These are phyloP conservation scores for Taphrorychus bicolor DNA, from an alignment of 2,888 invertebrate species.

Conservation along the genomic window DNA sequence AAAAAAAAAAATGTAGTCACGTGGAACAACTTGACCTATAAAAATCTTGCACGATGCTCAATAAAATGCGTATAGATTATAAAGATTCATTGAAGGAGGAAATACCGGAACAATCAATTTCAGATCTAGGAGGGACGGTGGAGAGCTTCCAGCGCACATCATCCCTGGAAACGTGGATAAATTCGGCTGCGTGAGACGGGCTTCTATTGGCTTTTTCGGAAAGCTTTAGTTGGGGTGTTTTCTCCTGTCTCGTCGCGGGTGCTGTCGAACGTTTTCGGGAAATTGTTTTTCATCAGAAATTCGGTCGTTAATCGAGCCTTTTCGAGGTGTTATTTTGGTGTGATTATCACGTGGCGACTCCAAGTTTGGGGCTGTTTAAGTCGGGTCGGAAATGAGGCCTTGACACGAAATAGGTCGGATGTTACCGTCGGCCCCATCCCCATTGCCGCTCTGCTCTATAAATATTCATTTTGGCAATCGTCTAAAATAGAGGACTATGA, in stretches of 20 bases:
- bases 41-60: background rate
- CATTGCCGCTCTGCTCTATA: background rate
- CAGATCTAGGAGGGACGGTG: constrained; percentile 17
- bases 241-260: constrained; percentile 48
- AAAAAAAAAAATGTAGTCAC: too few relatives aligned
- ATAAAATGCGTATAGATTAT: background rate
- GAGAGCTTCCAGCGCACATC: constrained; percentile 33
- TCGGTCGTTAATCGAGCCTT: background rate
- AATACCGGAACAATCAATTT: constrained; percentile 26
- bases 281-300: background rate
- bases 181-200: constrained; percentile 53
- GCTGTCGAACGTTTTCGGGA: constrained; percentile 29
- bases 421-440: background rate
- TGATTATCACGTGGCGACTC: background rate
- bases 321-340: background rate
- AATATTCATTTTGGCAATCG: background rate
- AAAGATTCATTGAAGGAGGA: constrained; percentile 3
- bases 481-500: background rate
- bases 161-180: constrained; percentile 30
- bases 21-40: background rate
- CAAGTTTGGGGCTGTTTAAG: background rate
- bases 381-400: background rate
- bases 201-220: constrained; percentile 57
- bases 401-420: background rate
- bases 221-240: constrained; percentile 55